These are phyloP conservation scores for Bagarius yarrelli DNA, from an alignment of 2,113 vertebrate species.

Conservation along the genomic window DNA sequence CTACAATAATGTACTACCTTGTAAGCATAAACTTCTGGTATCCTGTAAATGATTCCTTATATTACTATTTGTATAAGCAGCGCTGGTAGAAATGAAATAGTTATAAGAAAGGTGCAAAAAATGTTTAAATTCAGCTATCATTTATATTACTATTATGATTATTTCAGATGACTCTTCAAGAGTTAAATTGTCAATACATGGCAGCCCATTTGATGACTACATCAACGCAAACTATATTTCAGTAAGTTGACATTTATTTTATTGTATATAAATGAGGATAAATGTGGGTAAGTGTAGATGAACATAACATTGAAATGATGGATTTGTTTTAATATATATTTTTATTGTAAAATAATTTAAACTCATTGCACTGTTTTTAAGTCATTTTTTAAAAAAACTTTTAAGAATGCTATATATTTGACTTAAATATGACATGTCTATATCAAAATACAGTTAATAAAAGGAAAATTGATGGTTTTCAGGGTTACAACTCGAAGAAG, in stretches of 20 bases:
- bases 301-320: not conserved
- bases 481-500: conserved; percentile 87
- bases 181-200: conserved; percentile 85
- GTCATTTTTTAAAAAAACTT: too few species aligned
- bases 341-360: too few species aligned
- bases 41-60: not conserved
- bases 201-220: conserved; percentile 79
- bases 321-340: not conserved
- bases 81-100: not conserved
- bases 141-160: too few species aligned
- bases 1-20: conserved; percentile 94
- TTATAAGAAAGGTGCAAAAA: not conserved
- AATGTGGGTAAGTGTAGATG: not conserved
- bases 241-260: conserved; percentile 69
- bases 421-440: not conserved
- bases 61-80: not conserved
- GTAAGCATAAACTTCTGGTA: conserved; percentile 72
- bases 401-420: not conserved
- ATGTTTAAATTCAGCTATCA: not conserved
- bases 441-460: not conserved
- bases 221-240: conserved; percentile 97
- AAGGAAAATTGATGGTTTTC: conserved; percentile 32
- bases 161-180: conserved; percentile 86
- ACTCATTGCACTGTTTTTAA: too few species aligned
- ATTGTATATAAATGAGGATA: not conserved